These are phyloP conservation scores for Fragum whitleyi DNA, from an alignment of 2,888 invertebrate genomes.

Conservation along the genomic window DNA sequence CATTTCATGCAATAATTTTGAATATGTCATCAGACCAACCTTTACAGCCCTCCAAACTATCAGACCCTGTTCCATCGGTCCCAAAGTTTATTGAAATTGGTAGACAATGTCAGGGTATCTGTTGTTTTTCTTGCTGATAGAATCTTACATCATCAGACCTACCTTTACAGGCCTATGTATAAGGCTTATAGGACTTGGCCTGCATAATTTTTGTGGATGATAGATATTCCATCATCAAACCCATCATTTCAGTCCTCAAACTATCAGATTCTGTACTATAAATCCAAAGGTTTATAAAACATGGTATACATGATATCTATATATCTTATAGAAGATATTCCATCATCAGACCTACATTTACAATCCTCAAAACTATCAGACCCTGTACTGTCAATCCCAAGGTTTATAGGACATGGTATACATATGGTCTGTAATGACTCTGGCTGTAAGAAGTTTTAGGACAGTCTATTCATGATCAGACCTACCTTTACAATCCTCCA, in stretches of 20 bases:
- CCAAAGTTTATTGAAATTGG: conserved; percentile 17
- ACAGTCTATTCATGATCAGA: no score
- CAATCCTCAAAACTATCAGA: conserved; percentile 16
- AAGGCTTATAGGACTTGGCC: no score
- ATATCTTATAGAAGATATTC: not conserved
- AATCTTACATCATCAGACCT: no score
- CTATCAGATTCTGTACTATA: not conserved
- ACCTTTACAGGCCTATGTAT: no score
- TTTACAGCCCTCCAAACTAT: conserved; percentile 16
- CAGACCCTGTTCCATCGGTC: not conserved
- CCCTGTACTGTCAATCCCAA: not conserved
- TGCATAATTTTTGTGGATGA: no score
- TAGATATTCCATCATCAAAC: no score
- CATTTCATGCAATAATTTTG: no score
- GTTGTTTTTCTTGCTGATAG: conserved; percentile 17
- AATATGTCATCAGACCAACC: no score
- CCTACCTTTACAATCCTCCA: conserved; percentile 22
- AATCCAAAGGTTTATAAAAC: conserved; percentile 16
- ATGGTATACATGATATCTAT: conserved; percentile 12
- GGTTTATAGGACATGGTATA: conserved; percentile 19
- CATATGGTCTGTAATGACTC: conserved; percentile 13
- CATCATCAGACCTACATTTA: conserved; percentile 24
- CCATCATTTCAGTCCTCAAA: no score
- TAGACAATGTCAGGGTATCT: conserved; percentile 20
- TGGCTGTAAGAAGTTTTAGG: conserved; percentile 11